Percentiles rank a stretch among this genome's conserved stretches.
phyloP scores from a whole-genome alignment of 2,888 invertebrate species.

The Harmothoe impar region DNA sequence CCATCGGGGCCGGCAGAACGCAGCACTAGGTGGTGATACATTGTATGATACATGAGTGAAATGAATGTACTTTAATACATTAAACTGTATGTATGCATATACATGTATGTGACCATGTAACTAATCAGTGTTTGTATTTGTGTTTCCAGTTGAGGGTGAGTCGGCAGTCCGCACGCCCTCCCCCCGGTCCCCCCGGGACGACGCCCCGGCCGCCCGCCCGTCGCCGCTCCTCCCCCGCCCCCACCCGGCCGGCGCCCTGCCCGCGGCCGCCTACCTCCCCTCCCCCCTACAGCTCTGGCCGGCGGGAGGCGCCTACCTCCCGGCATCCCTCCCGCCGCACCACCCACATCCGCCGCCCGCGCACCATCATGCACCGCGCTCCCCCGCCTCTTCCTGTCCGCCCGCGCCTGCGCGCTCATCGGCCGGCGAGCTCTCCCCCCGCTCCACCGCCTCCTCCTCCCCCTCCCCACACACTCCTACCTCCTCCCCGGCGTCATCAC shows the following conservation, averaged over 20 bases:
- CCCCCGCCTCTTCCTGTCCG: neutral
- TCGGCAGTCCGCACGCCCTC: neutral
- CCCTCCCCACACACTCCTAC: neutral
- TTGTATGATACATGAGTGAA: no score
- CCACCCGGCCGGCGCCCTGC: neutral
- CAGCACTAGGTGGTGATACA: no score
- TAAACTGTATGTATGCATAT: neutral
- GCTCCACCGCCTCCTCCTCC: constrained; percentile 19
- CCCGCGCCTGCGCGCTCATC: neutral
- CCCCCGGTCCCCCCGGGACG: neutral
- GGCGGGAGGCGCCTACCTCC: constrained; percentile 14
- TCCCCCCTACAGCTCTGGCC: neutral
- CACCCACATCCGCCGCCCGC: neutral
- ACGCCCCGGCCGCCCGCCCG: neutral
- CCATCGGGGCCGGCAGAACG: no score
- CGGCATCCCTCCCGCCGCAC: neutral
- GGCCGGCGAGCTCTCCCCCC: neutral
- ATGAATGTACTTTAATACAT: no score
- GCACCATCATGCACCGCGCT: neutral
- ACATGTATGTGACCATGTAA: neutral
- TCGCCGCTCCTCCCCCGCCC: neutral
- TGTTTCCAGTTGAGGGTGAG: neutral
- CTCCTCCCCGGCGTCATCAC: neutral
- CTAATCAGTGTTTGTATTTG: neutral
- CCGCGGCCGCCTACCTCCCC: constrained; percentile 15